Evolutionary conservation across 2,797 vertebrate genomes (phyloP).

Genomic region (Melanotaenia boesemani): DNA sequence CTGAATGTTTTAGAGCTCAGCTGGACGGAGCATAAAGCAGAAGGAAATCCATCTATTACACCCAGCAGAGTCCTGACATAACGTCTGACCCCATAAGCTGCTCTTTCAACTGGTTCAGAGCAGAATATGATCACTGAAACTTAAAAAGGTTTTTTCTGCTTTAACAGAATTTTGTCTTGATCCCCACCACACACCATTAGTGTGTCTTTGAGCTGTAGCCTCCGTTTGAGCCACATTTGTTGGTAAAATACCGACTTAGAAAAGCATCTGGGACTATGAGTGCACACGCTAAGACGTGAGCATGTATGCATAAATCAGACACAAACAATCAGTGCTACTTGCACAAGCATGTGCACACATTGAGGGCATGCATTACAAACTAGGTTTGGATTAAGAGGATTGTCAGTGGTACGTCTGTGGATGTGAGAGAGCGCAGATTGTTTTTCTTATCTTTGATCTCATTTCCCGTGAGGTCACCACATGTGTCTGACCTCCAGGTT

Average conservation of each 20-base stretch:
- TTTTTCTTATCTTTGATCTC: conserved; percentile 41
- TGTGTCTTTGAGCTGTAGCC: conserved; percentile 29
- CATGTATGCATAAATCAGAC: neutral
- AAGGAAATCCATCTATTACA: conserved; percentile 58
- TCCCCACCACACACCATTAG: conserved; percentile 35
- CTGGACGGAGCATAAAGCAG: conserved; percentile 36
- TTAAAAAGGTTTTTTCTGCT: conserved; percentile 50
- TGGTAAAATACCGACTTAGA: conserved; percentile 57
- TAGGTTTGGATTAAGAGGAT: conserved; percentile 51
- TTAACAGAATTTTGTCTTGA: conserved; percentile 30
- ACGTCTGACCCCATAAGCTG: conserved; percentile 43
- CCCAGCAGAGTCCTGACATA: conserved; percentile 22
- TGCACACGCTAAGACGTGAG: conserved; percentile 1
- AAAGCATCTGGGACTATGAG: conserved; percentile 36
- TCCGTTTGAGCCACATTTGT: conserved; percentile 37
- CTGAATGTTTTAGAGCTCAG: conserved; percentile 41
- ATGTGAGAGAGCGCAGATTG: conserved; percentile 21
- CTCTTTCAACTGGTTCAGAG: conserved; percentile 35
- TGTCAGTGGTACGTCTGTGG: conserved; percentile 26
- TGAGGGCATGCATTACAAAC: conserved; percentile 8
- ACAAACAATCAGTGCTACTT: conserved; percentile 1
- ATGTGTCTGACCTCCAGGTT: conserved; percentile 12
- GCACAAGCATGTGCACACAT: conserved; percentile 7
- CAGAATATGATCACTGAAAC: conserved; percentile 25
- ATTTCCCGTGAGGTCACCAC: conserved; percentile 56